Evolutionary conservation across 2,797 vertebrate species (phyloP).

Genomic region (Coracias cyanogaster): DNA sequence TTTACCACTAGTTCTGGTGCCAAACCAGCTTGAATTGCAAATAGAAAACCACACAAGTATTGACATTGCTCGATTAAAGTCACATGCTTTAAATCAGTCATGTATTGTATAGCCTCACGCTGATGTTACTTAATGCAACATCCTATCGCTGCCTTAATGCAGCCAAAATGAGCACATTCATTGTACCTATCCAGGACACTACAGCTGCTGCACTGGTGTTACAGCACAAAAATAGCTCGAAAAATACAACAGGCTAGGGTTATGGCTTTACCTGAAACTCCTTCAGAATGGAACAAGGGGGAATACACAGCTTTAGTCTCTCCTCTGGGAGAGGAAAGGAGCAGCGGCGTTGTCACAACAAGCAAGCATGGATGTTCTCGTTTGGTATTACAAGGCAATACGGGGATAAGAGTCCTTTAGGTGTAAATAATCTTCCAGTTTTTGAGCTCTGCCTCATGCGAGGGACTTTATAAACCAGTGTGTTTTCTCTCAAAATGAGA

Average conservation of each 20-base stretch:
- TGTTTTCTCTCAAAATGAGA: neutral
- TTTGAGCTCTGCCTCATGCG: neutral
- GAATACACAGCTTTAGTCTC: conserved; percentile 11
- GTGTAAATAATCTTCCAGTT: neutral
- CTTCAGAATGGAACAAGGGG: neutral
- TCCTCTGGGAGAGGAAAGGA: neutral
- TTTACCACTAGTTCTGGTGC: conserved; percentile 14
- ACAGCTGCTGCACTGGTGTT: neutral
- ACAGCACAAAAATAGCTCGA: conserved; percentile 16
- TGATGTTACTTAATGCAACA: neutral
- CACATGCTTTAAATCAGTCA: neutral
- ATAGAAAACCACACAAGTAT: neutral
- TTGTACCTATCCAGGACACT: neutral
- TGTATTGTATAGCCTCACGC: neutral
- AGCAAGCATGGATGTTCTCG: neutral
- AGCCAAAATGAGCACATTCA: neutral
- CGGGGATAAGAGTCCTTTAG: neutral
- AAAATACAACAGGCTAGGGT: neutral
- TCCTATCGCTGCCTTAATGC: neutral
- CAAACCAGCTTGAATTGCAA: conserved; percentile 25
- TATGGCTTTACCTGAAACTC: conserved; percentile 1
- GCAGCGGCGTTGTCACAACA: conserved; percentile 28
- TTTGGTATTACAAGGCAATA: neutral
- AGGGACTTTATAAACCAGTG: neutral
- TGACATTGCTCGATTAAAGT: neutral